Evolutionary conservation across 2,113 vertebrate species (phyloP).

Genomic region (Lanius ludovicianus): DNA sequence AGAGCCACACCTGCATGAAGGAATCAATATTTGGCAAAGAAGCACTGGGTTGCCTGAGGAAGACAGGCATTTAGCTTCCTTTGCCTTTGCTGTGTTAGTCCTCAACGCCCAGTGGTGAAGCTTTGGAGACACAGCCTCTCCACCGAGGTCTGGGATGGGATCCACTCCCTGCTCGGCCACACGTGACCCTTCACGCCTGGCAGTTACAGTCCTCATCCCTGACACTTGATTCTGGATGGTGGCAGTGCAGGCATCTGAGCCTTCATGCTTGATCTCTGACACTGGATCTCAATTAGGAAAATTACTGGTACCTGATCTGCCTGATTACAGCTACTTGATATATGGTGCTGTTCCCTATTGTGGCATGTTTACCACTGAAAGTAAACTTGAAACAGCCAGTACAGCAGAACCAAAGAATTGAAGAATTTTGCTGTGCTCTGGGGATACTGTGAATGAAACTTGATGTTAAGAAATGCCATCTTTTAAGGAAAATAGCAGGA

Average conservation of each 20-base stretch:
- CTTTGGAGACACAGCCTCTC: neutral
- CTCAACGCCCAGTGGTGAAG: neutral
- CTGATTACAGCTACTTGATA: slow-evolving; percentile 54
- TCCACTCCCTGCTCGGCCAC: neutral
- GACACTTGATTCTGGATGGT: neutral
- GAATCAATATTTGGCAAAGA: neutral
- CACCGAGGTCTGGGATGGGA: neutral
- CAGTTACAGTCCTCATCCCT: neutral
- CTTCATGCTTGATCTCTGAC: slow-evolving; percentile 23
- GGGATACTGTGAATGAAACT: neutral
- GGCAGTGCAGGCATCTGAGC: slow-evolving; percentile 9
- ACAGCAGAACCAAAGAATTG: neutral
- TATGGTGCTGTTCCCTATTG: slow-evolving; percentile 2
- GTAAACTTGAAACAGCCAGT: neutral
- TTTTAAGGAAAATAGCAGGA: neutral
- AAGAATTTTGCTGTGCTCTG: neutral
- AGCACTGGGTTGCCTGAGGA: neutral
- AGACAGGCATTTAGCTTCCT: neutral
- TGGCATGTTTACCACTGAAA: slow-evolving; percentile 15
- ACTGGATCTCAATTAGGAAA: slow-evolving; percentile 40
- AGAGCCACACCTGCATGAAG: neutral
- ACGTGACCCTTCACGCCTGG: neutral
- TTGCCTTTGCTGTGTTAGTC: neutral
- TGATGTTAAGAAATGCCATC: neutral
- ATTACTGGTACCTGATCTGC: slow-evolving; percentile 38